phyloP scores from a whole-genome alignment of 2,888 invertebrate species.

The Cybosia mesomella region DNA sequence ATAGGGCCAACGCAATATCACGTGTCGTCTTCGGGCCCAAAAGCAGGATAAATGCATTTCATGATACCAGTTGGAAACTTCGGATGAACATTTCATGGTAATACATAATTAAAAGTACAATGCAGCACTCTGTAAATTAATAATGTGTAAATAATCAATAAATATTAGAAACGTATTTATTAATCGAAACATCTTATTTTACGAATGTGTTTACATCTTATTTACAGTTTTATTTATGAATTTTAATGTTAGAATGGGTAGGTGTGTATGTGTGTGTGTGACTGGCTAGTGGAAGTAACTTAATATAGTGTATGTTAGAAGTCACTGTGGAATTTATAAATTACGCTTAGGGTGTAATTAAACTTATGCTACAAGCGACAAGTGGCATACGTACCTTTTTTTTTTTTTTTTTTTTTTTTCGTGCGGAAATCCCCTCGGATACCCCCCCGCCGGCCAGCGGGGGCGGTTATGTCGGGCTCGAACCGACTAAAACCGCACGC shows the following conservation, averaged over 20 bases:
- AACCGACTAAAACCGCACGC: no score
- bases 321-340: background rate
- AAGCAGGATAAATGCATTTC: no score
- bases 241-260: slow-evolving; percentile 26
- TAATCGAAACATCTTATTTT: slow-evolving; percentile 42
- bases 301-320: slow-evolving; percentile 7
- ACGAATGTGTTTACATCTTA: slow-evolving; percentile 43
- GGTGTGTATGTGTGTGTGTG: no score
- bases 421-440: no score
- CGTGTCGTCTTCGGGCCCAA: no score
- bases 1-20: no score
- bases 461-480: no score
- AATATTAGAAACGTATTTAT: slow-evolving; percentile 39
- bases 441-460: no score
- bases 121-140: slow-evolving; percentile 11
- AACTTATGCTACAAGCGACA: background rate
- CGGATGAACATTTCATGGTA: background rate
- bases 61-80: no score
- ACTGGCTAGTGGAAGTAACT: slow-evolving; percentile 24
- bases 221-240: slow-evolving; percentile 43
- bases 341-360: background rate
- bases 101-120: background rate
- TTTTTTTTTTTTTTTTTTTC: no score
- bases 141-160: slow-evolving; percentile 28
- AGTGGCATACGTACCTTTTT: no score